phyloP scores from a whole-genome alignment of 1,140 invertebrate genomes.

The Sycobia sp. region DNA sequence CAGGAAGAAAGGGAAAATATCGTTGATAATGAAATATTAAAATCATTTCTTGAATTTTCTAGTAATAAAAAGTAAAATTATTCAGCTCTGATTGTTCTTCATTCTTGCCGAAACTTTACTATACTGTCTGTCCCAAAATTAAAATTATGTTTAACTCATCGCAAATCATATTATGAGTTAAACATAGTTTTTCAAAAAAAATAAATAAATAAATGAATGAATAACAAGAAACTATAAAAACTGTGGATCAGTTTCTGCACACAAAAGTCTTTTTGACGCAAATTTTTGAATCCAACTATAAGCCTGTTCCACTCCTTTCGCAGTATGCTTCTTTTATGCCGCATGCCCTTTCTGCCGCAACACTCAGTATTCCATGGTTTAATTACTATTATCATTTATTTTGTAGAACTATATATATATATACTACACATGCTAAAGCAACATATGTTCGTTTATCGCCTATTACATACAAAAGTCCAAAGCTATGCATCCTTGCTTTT shows the following conservation, averaged over 20 bases:
- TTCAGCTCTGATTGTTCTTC: too few species aligned
- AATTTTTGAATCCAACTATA: conserved; percentile 21
- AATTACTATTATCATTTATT: not conserved
- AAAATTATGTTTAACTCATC: not conserved
- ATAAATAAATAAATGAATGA: too few species aligned
- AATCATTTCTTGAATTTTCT: too few species aligned
- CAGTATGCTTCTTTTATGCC: conserved; percentile 10
- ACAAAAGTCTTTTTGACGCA: conserved; percentile 14
- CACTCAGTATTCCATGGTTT: too few species aligned
- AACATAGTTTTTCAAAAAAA: too few species aligned
- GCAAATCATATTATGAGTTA: too few species aligned
- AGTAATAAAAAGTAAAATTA: too few species aligned
- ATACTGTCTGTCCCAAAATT: not conserved
- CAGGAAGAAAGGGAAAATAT: too few species aligned
- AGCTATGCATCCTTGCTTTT: too few species aligned
- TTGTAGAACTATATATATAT: too few species aligned
- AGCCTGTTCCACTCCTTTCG: conserved; percentile 10
- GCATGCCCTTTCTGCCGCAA: conserved; percentile 24
- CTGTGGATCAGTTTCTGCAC: conserved; percentile 23
- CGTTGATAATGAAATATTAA: too few species aligned
- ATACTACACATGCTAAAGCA: not conserved
- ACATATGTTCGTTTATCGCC: conserved; percentile 16
- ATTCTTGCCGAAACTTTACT: not conserved
- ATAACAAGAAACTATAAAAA: not conserved
- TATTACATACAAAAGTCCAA: too few species aligned